Conservation (phyloP, 2,113 vertebrate species). For the Nesoenas mayeri region DNA sequence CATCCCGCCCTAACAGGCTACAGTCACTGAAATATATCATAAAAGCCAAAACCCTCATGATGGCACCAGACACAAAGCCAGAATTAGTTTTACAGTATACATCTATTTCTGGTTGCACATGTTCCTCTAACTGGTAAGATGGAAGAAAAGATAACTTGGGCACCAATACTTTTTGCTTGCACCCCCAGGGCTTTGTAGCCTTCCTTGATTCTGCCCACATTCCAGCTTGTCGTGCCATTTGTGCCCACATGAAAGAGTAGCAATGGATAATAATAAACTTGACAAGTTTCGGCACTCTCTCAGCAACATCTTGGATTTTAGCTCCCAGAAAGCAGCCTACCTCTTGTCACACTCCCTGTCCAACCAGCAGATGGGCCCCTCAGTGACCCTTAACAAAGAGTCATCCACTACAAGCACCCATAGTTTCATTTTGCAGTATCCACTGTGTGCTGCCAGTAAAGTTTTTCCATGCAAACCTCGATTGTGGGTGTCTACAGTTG, state of each 20-base stretch:
- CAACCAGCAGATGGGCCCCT: accelerated
- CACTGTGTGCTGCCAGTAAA: neutral
- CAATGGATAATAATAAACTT: neutral
- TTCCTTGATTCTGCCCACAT: no score
- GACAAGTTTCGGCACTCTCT: neutral
- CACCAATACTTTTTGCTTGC: no score
- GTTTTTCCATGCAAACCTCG: neutral
- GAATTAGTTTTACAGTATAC: neutral
- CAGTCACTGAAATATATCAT: no score
- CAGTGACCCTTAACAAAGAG: neutral
- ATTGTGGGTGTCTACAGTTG: neutral
- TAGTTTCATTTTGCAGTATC: accelerated
- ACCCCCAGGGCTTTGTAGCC: no score
- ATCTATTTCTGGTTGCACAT: neutral
- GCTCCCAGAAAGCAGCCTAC: neutral
- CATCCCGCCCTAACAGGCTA: no score
- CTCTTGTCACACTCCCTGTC: neutral
- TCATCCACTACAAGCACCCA: accelerated
- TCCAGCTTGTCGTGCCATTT: neutral
- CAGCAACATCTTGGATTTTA: neutral
- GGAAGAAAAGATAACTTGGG: no score
- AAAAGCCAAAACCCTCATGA: neutral
- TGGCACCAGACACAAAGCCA: neutral
- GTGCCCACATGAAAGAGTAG: neutral
- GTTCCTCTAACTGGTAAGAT: neutral